These are phyloP conservation scores for Barnardius zonarius DNA, from an alignment of 2,113 vertebrate species.

Conservation along the genomic window DNA sequence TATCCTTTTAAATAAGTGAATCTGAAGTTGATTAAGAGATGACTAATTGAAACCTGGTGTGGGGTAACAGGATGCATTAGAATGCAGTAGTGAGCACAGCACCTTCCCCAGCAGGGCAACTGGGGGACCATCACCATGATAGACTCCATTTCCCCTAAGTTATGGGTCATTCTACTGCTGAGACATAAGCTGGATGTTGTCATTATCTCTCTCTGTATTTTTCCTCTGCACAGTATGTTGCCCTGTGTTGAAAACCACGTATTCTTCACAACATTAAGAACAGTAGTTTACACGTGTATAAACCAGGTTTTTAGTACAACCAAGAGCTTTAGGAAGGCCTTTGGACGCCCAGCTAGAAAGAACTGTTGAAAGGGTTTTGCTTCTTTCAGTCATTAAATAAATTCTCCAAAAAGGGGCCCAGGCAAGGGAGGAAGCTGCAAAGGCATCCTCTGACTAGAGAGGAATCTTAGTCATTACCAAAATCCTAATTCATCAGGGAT, in stretches of 20 bases:
- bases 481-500: background rate
- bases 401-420: background rate
- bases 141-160: background rate
- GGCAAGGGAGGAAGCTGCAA: background rate
- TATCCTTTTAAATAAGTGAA: conserved; percentile 44
- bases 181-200: background rate
- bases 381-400: background rate
- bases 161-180: background rate
- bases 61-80: background rate
- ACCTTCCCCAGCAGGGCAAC: background rate
- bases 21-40: conserved; percentile 35
- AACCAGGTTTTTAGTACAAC: background rate
- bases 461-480: background rate
- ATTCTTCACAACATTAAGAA: background rate
- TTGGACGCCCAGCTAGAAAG: background rate
- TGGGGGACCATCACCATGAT: background rate
- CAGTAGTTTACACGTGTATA: background rate
- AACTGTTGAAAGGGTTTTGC: background rate
- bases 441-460: background rate
- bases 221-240: background rate
- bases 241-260: background rate
- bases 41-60: conserved; percentile 51
- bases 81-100: background rate
- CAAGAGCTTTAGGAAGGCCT: background rate
- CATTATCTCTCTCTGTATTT: background rate